A percentile compares a stretch with the other conserved stretches of the same genome.
Conservation (phyloP, 2,113 vertebrate species). For the Zosterops borbonicus region DNA sequence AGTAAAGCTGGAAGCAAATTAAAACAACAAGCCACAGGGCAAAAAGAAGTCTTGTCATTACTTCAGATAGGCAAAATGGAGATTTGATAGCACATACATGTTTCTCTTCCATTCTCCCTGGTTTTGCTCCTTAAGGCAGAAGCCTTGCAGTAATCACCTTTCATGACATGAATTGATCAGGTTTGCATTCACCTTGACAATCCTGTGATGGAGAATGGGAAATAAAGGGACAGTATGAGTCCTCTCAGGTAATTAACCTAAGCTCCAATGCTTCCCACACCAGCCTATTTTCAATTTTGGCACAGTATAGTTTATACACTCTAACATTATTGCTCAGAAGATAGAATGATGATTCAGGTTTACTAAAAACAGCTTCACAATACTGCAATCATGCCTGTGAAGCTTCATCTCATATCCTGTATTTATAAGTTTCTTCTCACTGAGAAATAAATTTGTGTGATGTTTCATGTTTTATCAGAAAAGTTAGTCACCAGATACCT, state of each 20-base stretch:
- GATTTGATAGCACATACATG: neutral
- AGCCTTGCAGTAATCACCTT: neutral
- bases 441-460: slow-evolving; percentile 51
- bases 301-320: slow-evolving; percentile 51
- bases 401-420: slow-evolving; percentile 36
- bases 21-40: neutral
- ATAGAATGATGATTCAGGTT: slow-evolving; percentile 61
- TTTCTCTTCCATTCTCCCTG: neutral
- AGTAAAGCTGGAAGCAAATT: neutral
- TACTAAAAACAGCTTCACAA: slow-evolving; percentile 63
- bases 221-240: neutral
- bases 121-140: neutral
- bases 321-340: slow-evolving; percentile 70
- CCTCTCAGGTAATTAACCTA: slow-evolving; percentile 24
- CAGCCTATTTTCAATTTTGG: slow-evolving; percentile 58
- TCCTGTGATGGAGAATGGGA: neutral
- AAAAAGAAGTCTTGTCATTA: neutral
- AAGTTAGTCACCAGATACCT: slow-evolving; percentile 40
- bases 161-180: neutral
- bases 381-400: slow-evolving; percentile 38
- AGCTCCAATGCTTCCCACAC: neutral
- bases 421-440: slow-evolving; percentile 54
- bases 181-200: neutral
- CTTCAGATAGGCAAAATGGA: neutral
- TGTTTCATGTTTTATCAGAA: slow-evolving; percentile 27